These are phyloP conservation scores for Thelaira solivaga DNA, from an alignment of 2,888 invertebrate genomes.

Conservation along the genomic window DNA sequence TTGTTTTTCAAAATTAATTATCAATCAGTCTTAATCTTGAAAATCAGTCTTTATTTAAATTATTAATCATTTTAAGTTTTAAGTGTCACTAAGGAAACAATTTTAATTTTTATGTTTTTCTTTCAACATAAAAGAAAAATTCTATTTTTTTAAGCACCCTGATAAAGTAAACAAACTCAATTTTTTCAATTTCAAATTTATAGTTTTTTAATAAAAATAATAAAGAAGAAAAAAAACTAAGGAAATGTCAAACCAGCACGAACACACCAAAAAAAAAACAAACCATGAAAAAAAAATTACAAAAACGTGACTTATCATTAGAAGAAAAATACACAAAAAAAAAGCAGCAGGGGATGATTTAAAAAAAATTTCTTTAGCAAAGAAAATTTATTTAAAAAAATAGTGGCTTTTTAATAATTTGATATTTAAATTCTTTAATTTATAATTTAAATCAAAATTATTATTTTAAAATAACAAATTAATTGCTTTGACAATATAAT, in stretches of 20 bases:
- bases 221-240: background rate
- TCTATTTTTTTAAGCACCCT: background rate
- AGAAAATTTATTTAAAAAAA: background rate
- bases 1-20: too few relatives aligned
- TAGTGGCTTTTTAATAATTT: background rate
- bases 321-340: constrained; percentile 26
- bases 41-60: too few relatives aligned
- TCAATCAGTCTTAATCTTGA: too few relatives aligned
- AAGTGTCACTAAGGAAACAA: too few relatives aligned
- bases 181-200: constrained; percentile 50
- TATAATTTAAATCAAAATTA: too few relatives aligned
- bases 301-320: constrained; percentile 55
- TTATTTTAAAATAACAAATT: background rate
- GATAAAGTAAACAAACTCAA: constrained; percentile 24
- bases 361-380: background rate
- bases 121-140: too few relatives aligned
- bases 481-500: background rate
- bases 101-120: background rate
- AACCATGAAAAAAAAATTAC: background rate
- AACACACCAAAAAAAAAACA: background rate
- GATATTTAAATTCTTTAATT: too few relatives aligned
- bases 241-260: constrained; percentile 17
- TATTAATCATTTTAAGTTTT: too few relatives aligned
- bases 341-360: background rate
- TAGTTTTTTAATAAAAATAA: background rate